phyloP scores from a whole-genome alignment of 2,888 invertebrate genomes.

The Scaeva pyrastri region DNA sequence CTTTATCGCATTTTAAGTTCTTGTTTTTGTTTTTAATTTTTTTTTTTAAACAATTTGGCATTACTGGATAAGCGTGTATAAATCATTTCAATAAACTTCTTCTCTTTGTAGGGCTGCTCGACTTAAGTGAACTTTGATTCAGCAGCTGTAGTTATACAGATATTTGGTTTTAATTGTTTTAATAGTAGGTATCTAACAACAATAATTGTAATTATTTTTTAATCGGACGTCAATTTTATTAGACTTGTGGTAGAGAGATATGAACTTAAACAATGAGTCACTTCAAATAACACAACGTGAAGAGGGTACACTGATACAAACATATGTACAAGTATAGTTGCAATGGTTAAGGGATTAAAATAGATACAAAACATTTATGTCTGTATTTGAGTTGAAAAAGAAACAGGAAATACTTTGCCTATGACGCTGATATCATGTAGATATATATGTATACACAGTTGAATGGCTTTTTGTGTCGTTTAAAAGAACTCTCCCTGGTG shows the following conservation, averaged over 20 bases:
- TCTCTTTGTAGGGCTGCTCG: constrained; percentile 28
- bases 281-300: not conserved
- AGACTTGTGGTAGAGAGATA: constrained; percentile 1
- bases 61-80: constrained; percentile 2
- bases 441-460: constrained; percentile 6
- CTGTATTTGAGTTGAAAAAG: not conserved
- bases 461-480: constrained; percentile 48
- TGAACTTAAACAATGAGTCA: constrained; percentile 39
- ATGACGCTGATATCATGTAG: constrained; percentile 32
- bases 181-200: not conserved
- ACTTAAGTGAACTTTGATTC: constrained; percentile 41
- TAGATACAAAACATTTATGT: constrained; percentile 21
- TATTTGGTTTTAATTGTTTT: constrained; percentile 11
- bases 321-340: not conserved
- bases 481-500: not conserved
- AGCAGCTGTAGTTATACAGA: not conserved
- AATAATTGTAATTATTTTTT: constrained; percentile 4
- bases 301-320: constrained; percentile 16
- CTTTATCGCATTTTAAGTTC: constrained; percentile 33
- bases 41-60: constrained; percentile 20
- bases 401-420: constrained; percentile 29
- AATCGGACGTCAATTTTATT: constrained; percentile 1
- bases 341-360: constrained; percentile 47
- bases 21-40: constrained; percentile 4
- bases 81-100: not conserved